A percentile compares a stretch with the other conserved stretches of the same genome.
Conservation (phyloP, 2,797 vertebrate genomes). For the Acomys russatus region DNA sequence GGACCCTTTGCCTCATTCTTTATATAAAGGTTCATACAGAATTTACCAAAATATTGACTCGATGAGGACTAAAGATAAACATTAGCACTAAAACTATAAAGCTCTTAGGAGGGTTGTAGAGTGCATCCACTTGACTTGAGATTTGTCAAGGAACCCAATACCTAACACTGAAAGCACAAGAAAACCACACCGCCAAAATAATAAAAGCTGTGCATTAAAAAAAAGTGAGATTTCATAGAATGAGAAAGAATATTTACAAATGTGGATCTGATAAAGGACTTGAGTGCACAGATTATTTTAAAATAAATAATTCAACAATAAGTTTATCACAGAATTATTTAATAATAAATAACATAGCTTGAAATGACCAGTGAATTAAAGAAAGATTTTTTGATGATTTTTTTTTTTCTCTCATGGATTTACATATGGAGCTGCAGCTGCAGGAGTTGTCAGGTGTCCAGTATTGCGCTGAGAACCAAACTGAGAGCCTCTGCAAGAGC, state of each 20-base stretch:
- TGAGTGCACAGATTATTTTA: background rate
- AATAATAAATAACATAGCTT: background rate
- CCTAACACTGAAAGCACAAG: background rate
- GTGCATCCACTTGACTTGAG: background rate
- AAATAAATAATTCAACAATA: background rate
- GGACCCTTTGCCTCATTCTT: background rate
- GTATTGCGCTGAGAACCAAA: background rate
- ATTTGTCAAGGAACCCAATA: conserved; percentile 3
- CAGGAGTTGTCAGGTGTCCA: background rate
- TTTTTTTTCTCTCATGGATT: background rate
- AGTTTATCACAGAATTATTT: background rate
- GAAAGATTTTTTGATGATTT: background rate
- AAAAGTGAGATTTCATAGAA: background rate
- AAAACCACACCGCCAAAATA: background rate
- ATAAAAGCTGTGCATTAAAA: background rate
- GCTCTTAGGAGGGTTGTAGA: background rate
- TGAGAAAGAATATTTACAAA: conserved; percentile 15
- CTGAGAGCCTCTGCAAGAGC: background rate
- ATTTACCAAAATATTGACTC: background rate
- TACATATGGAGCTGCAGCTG: background rate
- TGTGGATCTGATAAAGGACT: background rate
- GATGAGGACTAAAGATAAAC: background rate
- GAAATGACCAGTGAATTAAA: background rate
- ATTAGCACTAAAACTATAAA: background rate
- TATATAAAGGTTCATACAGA: background rate